Percentiles rank a stretch among this genome's conserved stretches.
Conservation (phyloP, 1,140 invertebrate genomes). For the Zaprionus camerounensis region DNA sequence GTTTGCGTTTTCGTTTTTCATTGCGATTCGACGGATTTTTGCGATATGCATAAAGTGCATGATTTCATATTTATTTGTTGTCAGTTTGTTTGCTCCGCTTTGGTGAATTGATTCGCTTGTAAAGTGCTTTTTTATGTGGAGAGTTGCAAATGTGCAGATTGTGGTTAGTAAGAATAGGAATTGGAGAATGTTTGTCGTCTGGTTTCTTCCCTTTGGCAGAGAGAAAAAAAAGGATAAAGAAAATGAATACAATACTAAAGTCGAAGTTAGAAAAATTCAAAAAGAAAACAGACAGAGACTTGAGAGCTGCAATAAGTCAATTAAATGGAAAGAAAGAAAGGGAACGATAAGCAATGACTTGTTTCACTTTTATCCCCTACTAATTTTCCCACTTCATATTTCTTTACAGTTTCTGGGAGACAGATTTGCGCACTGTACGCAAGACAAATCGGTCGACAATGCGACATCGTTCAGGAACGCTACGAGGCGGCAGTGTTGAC, state of each 20-base stretch:
- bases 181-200: not conserved
- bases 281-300: not conserved
- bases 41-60: slow-evolving; percentile 72
- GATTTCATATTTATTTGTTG: slow-evolving; percentile 76
- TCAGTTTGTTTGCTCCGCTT: slow-evolving; percentile 48
- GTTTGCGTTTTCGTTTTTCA: slow-evolving; percentile 16
- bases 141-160: not conserved
- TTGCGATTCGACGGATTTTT: slow-evolving; percentile 41
- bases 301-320: not conserved
- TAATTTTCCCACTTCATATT: not conserved
- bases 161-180: not conserved
- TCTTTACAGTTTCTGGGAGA: slow-evolving; percentile 88
- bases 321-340: not conserved
- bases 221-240: not conserved
- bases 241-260: not conserved
- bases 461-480: slow-evolving; percentile 61
- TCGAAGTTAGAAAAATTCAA: not conserved
- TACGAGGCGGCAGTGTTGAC: slow-evolving; percentile 40
- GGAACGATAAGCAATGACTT: not conserved
- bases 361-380: not conserved
- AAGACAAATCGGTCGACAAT: slow-evolving; percentile 86
- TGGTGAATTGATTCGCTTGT: slow-evolving; percentile 40
- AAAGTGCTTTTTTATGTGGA: not conserved
- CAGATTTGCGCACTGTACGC: slow-evolving; percentile 90
- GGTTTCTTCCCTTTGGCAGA: too few relatives aligned